Evolutionary conservation across 2,113 vertebrate genomes (phyloP).

Genomic region (Gulo gulo): DNA sequence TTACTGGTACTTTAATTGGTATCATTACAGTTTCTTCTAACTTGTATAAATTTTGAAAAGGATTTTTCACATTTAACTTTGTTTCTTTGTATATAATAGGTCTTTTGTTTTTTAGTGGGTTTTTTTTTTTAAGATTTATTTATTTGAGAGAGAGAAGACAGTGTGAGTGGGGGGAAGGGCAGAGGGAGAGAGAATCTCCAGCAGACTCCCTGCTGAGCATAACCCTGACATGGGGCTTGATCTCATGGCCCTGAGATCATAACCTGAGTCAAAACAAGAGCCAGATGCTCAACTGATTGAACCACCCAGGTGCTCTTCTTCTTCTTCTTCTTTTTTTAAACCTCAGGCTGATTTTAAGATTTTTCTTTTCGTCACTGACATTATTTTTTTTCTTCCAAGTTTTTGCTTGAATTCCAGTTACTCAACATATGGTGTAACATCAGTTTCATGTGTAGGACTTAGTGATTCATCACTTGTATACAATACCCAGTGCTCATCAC

Average conservation of each 20-base stretch:
- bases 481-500: neutral
- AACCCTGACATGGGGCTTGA: neutral
- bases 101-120: neutral
- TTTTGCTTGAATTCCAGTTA: neutral
- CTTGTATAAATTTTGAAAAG: neutral
- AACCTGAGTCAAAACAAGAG: neutral
- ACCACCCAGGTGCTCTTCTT: neutral
- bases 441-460: neutral
- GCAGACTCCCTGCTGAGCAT: neutral
- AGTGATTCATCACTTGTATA: neutral
- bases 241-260: neutral
- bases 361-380: neutral
- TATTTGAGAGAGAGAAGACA: neutral
- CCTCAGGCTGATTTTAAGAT: neutral
- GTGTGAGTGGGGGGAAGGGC: neutral
- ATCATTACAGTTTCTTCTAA: neutral
- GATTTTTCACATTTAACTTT: neutral
- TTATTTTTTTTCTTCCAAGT: neutral
- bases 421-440: neutral
- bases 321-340: neutral
- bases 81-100: neutral
- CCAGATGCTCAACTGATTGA: neutral
- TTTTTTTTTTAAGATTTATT: neutral
- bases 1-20: neutral
- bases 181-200: neutral